Conservation (phyloP, 1,140 invertebrate genomes). For the Thereuonema tuberculata region DNA sequence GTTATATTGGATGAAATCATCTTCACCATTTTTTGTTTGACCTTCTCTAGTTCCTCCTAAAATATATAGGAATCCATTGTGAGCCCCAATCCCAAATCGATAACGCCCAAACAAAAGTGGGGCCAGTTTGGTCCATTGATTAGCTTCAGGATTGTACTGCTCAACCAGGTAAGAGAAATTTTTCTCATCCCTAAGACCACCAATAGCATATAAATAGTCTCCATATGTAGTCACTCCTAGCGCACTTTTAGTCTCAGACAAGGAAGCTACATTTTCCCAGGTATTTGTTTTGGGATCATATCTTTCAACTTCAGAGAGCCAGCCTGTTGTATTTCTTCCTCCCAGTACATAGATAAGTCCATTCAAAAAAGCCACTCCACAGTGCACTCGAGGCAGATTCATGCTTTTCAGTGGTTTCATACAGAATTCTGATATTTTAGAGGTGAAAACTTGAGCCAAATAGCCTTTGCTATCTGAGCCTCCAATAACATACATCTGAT, state of each 20-base stretch:
- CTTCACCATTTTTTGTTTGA: background rate
- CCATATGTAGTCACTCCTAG: background rate
- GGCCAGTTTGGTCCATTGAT: constrained; percentile 6
- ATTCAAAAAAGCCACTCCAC: background rate
- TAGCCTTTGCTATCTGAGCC: too few species aligned
- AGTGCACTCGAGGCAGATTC: background rate
- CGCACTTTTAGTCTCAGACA: background rate
- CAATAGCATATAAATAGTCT: background rate
- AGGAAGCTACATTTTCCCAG: constrained; percentile 1
- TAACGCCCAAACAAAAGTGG: background rate
- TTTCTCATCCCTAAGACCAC: background rate
- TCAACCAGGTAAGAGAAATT: background rate
- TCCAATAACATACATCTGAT: background rate
- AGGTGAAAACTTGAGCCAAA: too few species aligned
- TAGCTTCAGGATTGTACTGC: background rate
- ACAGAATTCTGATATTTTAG: too few species aligned
- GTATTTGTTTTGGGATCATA: background rate
- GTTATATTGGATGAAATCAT: background rate
- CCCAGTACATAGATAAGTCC: constrained; percentile 3
- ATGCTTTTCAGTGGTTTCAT: too few species aligned
- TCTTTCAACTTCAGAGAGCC: constrained; percentile 4
- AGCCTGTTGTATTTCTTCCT: constrained; percentile 1
- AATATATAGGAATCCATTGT: background rate
- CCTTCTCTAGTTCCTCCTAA: background rate
- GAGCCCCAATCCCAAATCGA: constrained; percentile 5